Evolutionary conservation across 2,888 invertebrate genomes (phyloP).

Genomic region (Phalangium opilio): DNA sequence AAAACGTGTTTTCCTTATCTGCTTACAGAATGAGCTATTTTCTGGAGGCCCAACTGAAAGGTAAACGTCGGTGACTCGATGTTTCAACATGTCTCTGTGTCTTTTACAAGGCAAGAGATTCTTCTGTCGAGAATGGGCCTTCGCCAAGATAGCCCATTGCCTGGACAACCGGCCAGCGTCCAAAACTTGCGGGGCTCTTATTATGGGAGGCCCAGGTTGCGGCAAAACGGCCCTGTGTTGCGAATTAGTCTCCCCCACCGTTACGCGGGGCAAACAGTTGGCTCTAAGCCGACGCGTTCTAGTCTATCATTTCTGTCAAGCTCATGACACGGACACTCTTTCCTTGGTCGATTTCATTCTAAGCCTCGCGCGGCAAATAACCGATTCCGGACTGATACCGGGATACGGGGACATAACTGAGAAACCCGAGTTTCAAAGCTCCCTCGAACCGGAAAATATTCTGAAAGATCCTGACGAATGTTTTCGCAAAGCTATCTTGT

Average conservation of each 20-base stretch:
- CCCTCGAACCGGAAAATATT: constrained; percentile 57
- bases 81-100: constrained; percentile 24
- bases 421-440: constrained; percentile 66
- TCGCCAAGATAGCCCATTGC: constrained; percentile 80
- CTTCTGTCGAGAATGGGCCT: constrained; percentile 89
- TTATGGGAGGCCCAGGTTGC: constrained; percentile 80
- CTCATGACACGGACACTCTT: constrained; percentile 63
- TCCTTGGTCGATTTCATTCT: constrained; percentile 72
- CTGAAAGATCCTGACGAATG: constrained; percentile 82
- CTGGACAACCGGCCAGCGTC: constrained; percentile 55
- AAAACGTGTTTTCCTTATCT: no score
- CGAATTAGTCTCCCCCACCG: constrained; percentile 24
- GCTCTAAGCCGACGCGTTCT: constrained; percentile 60
- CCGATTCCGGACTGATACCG: constrained; percentile 31
- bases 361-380: constrained; percentile 65
- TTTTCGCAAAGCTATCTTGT: constrained; percentile 69
- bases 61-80: constrained; percentile 11
- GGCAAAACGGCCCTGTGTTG: constrained; percentile 56
- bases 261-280: constrained; percentile 26
- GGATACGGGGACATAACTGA: constrained; percentile 60
- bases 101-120: constrained; percentile 44
- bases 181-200: constrained; percentile 68
- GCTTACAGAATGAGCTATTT: constrained; percentile 8
- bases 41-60: constrained; percentile 12
- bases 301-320: constrained; percentile 62